Conservation (phyloP, 2,797 vertebrate species). For the Carduelis carduelis region DNA sequence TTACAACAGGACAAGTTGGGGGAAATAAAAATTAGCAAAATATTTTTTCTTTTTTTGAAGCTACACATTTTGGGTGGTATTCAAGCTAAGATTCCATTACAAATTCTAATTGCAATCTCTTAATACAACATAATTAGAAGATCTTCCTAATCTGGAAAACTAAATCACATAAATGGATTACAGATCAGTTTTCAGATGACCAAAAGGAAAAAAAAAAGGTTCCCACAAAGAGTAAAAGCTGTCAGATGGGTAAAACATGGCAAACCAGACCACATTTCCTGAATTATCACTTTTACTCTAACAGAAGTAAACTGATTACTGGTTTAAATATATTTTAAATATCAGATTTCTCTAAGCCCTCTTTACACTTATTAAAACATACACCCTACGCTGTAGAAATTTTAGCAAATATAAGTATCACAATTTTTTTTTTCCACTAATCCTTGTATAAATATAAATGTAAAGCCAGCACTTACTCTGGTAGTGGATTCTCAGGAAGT, state of each 20-base stretch:
- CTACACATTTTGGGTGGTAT: background rate
- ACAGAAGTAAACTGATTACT: background rate
- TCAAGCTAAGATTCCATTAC: background rate
- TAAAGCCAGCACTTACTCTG: background rate
- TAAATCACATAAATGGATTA: slow-evolving; percentile 36
- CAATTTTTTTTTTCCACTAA: background rate
- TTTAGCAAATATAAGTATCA: background rate
- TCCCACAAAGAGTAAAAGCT: background rate
- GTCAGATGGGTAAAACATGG: background rate
- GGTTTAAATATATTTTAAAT: background rate
- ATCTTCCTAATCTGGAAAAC: slow-evolving; percentile 48
- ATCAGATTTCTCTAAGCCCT: background rate
- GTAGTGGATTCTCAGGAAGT: background rate
- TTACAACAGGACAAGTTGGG: background rate
- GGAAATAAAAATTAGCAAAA: background rate
- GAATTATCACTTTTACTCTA: background rate
- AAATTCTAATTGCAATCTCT: slow-evolving; percentile 20
- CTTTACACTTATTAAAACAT: background rate
- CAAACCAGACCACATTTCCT: background rate
- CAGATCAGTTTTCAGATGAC: slow-evolving; percentile 25
- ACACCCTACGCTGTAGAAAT: background rate
- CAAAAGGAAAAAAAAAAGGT: background rate
- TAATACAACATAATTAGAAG: slow-evolving; percentile 19
- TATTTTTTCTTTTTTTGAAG: background rate
- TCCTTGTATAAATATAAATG: background rate